Base-by-base conservation (phyloP, 2,113 vertebrate species). In the Pristiophorus japonicus region DNA sequence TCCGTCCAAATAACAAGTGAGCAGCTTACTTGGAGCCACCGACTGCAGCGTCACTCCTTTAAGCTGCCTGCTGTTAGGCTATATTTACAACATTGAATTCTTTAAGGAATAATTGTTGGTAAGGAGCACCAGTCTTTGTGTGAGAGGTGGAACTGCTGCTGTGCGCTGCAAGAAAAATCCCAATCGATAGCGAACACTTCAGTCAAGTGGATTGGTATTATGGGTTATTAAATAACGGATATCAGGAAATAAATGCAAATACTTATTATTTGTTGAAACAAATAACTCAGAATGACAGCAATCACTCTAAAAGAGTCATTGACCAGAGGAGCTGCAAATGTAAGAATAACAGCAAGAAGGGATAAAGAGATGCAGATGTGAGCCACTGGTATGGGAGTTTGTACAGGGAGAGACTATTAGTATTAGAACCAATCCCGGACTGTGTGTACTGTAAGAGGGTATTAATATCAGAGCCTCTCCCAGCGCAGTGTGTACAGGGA, bases 191-290 rank as follows among this genome's bases (percentile, higher is more conserved):
- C 27, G 47, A 34, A 30, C 85, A 30, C 24, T 59, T 55, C 22
- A 12, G 51, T 88, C 27, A 55, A 88, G 47, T 59, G 24, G 22
- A 12, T 30, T 55, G 85, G 11, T 24, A 45, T 88, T 88, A 30
- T 88, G 27, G 8, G 8, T 55, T 59, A 30, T 55, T 55, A 55
- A 88, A 88, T 55, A 88, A 55, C 27, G 27, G 47, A 88, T 59
- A 88, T 59, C 47, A 88, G 11, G 22, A 88, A 59, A 24, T 59
- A 55, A 88, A 16, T 34, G 24, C 47, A 88, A 55, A 88, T n/a
- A n/a, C n/a, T n/a, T n/a, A n/a, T n/a, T n/a, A n/a, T 88, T 88
- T 88, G 59, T 88, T 59, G 27, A 88, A 88, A 34, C 85, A 59
- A 59, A 34, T 88, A 59, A 88, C 27, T 75, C 30, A 47, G 24